Conservation (phyloP, 2,113 vertebrate genomes). For the Melanostigma gelatinosum region DNA sequence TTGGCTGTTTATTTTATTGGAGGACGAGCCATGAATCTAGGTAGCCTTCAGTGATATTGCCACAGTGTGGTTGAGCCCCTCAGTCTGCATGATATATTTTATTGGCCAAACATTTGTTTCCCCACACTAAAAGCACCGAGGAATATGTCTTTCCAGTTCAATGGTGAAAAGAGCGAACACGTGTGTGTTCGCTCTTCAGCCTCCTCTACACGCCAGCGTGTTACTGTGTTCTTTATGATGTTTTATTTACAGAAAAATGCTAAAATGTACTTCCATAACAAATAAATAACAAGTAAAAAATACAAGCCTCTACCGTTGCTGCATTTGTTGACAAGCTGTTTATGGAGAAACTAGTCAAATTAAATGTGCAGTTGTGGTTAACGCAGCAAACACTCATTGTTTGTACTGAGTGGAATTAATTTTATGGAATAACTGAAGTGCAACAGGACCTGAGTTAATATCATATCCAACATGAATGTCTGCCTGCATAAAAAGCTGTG, state of each 20-base stretch:
- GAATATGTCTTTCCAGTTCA: slow-evolving; percentile 71
- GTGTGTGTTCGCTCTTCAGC: slow-evolving; percentile 63
- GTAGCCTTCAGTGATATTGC: slow-evolving; percentile 79
- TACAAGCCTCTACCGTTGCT: slow-evolving; percentile 2
- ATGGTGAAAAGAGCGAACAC: slow-evolving; percentile 77
- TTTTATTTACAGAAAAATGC: slow-evolving; percentile 37
- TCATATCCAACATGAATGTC: slow-evolving; percentile 54
- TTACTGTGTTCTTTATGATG: slow-evolving; percentile 33
- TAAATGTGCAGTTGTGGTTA: slow-evolving; percentile 36
- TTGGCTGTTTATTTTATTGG: slow-evolving; percentile 84
- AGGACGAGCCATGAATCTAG: slow-evolving; percentile 78
- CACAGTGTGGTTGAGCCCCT: slow-evolving; percentile 68
- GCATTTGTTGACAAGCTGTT: slow-evolving; percentile 30
- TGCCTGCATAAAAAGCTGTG: slow-evolving; percentile 52
- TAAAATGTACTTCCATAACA: slow-evolving; percentile 6
- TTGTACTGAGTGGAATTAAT: slow-evolving; percentile 56
- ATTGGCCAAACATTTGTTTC: slow-evolving; percentile 83
- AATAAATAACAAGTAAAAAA: not conserved
- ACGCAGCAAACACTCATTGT: slow-evolving; percentile 21
- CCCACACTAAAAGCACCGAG: slow-evolving; percentile 52
- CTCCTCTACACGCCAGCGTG: slow-evolving; percentile 32
- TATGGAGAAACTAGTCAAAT: slow-evolving; percentile 34
- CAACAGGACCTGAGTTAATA: slow-evolving; percentile 58
- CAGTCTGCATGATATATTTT: slow-evolving; percentile 78
- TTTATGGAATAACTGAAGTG: slow-evolving; percentile 58